Evolutionary conservation across 2,797 vertebrate species (phyloP), one percentile per base, ranked within the genome.

Genomic region (Todus mexicanus): DNA sequence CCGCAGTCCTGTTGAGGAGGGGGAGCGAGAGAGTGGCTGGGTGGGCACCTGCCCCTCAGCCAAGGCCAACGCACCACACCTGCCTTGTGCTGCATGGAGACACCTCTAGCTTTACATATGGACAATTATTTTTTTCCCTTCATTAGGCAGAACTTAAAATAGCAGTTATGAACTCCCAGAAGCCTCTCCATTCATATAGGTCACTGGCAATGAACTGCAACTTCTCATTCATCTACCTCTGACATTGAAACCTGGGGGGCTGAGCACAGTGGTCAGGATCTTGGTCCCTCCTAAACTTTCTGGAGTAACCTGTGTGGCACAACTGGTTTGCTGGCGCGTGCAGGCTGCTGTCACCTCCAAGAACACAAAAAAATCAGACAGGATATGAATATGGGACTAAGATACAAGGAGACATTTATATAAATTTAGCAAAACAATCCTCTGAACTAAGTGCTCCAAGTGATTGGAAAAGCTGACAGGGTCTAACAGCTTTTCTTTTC

Each of bases 221-320:
- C 68, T 69, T 48, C n/a, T 27, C n/a, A 6, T 40, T 57, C 35
- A 2, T 63, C n/a, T 51, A 25, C 29, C 43, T 70, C 70, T 33
- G 69, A 42, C 2, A 3, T 37, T 73, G 25, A 23, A 61, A 45
- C 10, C 43, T 2, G 11, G 8, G 37, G 45, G 42, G 29, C 38
- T 27, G 25, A 70, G 75, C 56, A 15, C 23, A 51, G 69, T 42
- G 15, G 7, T 9, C 20, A 23, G 27, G 43, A n/a, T 38, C 71
- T n/a, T 40, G n/a, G 26, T 43, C 19, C 22, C 23, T n/a, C 20
- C 35, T 12, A 10, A 54, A 21, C 19, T 14, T 25, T 50, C 53
- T 23, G 10, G 53, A 54, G 27, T 1, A 11, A 25, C 15, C 5
- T 0, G 0, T 8, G 38, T 1, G 9, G 63, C 57, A 43, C 26